Percentiles rank a stretch among this genome's conserved stretches.
phyloP scores from a whole-genome alignment of 2,797 vertebrate genomes.

The Chelonia mydas region DNA sequence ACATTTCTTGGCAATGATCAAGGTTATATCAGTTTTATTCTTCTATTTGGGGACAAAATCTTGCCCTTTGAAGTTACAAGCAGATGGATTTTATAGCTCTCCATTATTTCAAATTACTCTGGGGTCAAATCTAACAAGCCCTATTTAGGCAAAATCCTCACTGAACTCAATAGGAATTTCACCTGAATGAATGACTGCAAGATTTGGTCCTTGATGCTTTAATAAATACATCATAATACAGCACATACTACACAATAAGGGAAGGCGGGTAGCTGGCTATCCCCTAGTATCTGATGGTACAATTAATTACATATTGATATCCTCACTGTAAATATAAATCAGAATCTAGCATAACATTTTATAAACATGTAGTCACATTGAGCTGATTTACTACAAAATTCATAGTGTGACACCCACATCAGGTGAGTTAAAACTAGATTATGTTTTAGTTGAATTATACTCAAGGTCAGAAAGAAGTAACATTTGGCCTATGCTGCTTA shows the following conservation, averaged over 20 bases:
- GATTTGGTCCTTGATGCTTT: not conserved
- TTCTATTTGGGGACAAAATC: not conserved
- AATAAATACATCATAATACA: not conserved
- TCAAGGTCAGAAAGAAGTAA: not conserved
- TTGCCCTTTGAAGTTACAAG: not conserved
- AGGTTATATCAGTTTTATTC: not conserved
- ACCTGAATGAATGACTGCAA: rapidly evolving
- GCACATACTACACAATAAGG: not conserved
- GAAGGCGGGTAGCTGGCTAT: not conserved
- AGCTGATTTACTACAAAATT: not conserved
- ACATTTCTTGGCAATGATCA: not conserved
- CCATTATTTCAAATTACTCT: not conserved
- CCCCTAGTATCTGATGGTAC: not conserved
- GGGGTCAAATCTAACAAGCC: not conserved
- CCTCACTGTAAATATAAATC: not conserved
- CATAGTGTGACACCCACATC: rapidly evolving
- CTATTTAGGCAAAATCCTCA: not conserved
- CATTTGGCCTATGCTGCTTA: not conserved
- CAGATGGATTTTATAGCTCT: not conserved
- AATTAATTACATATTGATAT: not conserved
- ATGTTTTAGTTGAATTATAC: not conserved
- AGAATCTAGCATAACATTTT: not conserved
- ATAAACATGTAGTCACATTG: not conserved
- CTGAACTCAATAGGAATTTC: rapidly evolving
- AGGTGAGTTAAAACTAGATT: not conserved